Conservation (phyloP, 2,888 invertebrate species). For the Himalopsyche kuldschensis region DNA sequence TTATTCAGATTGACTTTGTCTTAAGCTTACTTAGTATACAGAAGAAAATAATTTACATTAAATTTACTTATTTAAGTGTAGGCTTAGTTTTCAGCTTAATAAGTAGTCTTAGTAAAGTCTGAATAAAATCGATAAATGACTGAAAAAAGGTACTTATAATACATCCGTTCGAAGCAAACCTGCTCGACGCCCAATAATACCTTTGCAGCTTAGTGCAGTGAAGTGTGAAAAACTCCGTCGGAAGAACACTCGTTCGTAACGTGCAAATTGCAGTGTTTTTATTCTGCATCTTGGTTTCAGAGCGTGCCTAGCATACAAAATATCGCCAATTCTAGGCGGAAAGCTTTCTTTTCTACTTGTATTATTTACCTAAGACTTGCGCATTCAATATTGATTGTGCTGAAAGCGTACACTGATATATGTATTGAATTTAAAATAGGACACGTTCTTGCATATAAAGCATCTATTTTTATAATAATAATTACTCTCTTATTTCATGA, state of each 20-base stretch:
- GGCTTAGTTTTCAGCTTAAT: too few relatives aligned
- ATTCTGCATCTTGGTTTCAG: conserved; percentile 18
- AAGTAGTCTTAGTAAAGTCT: background rate
- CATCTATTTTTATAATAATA: background rate
- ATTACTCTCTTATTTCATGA: background rate
- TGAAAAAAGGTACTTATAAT: background rate
- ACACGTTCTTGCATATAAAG: background rate
- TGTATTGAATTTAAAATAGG: background rate
- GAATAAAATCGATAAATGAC: background rate
- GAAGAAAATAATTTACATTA: too few relatives aligned
- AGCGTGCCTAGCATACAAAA: conserved; percentile 12
- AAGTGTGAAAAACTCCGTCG: conserved; percentile 2
- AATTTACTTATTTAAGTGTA: too few relatives aligned
- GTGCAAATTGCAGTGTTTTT: conserved; percentile 29
- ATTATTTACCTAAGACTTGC: background rate
- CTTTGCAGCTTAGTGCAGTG: background rate
- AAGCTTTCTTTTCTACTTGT: background rate
- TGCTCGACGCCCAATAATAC: background rate
- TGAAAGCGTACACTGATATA: background rate
- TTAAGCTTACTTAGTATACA: too few relatives aligned
- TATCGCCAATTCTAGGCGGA: background rate
- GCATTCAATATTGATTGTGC: background rate
- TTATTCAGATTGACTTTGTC: too few relatives aligned
- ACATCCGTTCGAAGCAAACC: background rate
- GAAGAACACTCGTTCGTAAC: conserved; percentile 4